Conservation (phyloP, 2,797 vertebrate species). For the Rhadinocentrus ornatus region DNA sequence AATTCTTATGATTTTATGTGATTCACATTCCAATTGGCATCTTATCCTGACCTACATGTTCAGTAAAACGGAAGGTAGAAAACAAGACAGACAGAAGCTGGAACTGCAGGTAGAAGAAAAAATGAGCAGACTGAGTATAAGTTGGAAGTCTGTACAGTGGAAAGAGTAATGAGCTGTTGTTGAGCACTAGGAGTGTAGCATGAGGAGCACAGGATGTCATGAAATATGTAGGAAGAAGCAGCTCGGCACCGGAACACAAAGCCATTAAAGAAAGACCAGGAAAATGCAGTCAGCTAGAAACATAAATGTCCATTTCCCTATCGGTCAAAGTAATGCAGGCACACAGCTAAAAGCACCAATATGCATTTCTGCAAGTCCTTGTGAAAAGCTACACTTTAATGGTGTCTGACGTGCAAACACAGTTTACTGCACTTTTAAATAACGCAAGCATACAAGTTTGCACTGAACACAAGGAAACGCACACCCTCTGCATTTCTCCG, state of each 20-base stretch:
- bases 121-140: slow-evolving; percentile 30
- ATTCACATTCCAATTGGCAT: slow-evolving; percentile 24
- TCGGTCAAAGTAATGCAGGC: slow-evolving; percentile 11
- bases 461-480: slow-evolving; percentile 23
- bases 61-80: slow-evolving; percentile 24
- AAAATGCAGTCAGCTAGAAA: slow-evolving; percentile 75
- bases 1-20: slow-evolving; percentile 10
- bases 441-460: slow-evolving; percentile 24
- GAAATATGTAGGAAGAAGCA: slow-evolving; percentile 79
- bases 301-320: slow-evolving; percentile 68
- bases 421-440: slow-evolving; percentile 46
- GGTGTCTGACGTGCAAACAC: slow-evolving; percentile 25
- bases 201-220: slow-evolving; percentile 76
- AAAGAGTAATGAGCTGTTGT: slow-evolving; percentile 53
- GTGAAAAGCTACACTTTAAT: slow-evolving; percentile 35
- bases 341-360: slow-evolving; percentile 38
- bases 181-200: slow-evolving; percentile 54
- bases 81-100: slow-evolving; percentile 9
- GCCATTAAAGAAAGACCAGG: slow-evolving; percentile 75
- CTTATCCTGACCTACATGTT: slow-evolving; percentile 53
- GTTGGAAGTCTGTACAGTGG: slow-evolving; percentile 30
- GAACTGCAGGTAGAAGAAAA: neutral
- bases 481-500: slow-evolving; percentile 6
- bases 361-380: slow-evolving; percentile 7
- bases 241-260: slow-evolving; percentile 71